Evolutionary conservation across 2,888 invertebrate genomes (phyloP).

Genomic region (Tenthredo distinguenda): DNA sequence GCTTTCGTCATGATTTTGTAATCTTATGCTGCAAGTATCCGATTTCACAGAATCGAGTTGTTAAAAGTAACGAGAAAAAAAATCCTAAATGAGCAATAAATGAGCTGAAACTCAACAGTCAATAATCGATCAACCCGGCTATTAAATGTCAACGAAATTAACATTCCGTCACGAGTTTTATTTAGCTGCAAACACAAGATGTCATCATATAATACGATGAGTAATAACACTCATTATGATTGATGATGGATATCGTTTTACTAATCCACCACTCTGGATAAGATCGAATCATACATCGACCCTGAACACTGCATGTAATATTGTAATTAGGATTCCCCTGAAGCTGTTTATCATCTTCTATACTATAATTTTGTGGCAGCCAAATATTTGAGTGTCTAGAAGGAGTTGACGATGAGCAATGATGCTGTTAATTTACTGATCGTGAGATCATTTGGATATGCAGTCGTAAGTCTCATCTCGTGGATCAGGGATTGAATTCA

Average conservation of each 20-base stretch:
- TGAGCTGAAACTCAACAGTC: neutral
- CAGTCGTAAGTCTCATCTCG: too few relatives aligned
- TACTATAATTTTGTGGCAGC: neutral
- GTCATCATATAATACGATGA: neutral
- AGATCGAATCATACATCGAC: neutral
- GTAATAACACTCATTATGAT: neutral
- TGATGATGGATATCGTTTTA: neutral
- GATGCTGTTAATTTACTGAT: too few relatives aligned
- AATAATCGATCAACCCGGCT: neutral
- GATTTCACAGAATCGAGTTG: neutral
- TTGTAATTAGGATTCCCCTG: neutral
- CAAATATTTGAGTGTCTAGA: neutral
- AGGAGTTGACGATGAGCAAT: neutral
- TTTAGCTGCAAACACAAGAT: neutral
- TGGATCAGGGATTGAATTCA: too few relatives aligned
- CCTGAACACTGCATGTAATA: neutral
- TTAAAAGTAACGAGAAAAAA: neutral
- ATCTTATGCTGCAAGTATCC: neutral
- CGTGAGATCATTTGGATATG: too few relatives aligned
- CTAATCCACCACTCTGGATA: neutral
- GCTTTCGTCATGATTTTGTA: neutral
- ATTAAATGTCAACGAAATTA: neutral
- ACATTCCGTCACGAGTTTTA: neutral
- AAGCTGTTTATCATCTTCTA: neutral
- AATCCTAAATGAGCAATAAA: neutral